These are phyloP conservation scores for Paratrypauchen microcephalus DNA, from an alignment of 2,797 vertebrate genomes.

Conservation along the genomic window DNA sequence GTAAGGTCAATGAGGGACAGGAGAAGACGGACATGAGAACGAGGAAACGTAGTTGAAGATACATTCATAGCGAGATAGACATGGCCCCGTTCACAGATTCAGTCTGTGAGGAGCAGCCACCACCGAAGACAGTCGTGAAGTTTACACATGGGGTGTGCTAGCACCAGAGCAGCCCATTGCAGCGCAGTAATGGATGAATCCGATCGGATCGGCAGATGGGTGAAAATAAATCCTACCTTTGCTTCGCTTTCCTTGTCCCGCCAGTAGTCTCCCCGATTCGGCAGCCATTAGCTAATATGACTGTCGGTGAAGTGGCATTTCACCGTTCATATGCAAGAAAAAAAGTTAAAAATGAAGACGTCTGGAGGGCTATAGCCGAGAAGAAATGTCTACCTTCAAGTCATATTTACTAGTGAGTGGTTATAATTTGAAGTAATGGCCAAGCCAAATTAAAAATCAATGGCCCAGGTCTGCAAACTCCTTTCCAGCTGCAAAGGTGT, in stretches of 20 bases:
- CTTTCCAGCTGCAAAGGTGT: conserved; percentile 65
- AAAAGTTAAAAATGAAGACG: conserved; percentile 78
- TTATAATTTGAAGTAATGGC: conserved; percentile 35
- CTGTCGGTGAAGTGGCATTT: conserved; percentile 82
- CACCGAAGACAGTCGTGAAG: conserved; percentile 75
- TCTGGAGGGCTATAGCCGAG: conserved; percentile 67
- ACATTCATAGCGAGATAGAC: conserved; percentile 74
- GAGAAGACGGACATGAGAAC: conserved; percentile 70
- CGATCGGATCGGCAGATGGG: conserved; percentile 79
- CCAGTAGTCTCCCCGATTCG: conserved; percentile 86
- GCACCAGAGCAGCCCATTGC: conserved; percentile 77
- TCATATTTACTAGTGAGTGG: conserved; percentile 55
- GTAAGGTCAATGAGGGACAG: conserved; percentile 73
- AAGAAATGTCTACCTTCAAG: conserved; percentile 68
- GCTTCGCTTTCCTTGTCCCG: conserved; percentile 85
- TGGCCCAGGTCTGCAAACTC: conserved; percentile 71
- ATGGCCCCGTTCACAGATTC: conserved; percentile 67
- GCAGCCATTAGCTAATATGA: conserved; percentile 85
- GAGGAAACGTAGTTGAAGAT: conserved; percentile 63
- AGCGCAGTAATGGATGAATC: conserved; percentile 78
- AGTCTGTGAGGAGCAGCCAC: conserved; percentile 71
- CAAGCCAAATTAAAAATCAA: conserved; percentile 31
- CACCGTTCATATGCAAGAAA: conserved; percentile 82
- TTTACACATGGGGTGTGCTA: conserved; percentile 72
- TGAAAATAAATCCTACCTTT: conserved; percentile 84